Percentiles rank a stretch among this genome's conserved stretches.
These are phyloP conservation scores for Coregonus suidteri DNA, from an alignment of 2,797 vertebrate species.

Conservation along the genomic window DNA sequence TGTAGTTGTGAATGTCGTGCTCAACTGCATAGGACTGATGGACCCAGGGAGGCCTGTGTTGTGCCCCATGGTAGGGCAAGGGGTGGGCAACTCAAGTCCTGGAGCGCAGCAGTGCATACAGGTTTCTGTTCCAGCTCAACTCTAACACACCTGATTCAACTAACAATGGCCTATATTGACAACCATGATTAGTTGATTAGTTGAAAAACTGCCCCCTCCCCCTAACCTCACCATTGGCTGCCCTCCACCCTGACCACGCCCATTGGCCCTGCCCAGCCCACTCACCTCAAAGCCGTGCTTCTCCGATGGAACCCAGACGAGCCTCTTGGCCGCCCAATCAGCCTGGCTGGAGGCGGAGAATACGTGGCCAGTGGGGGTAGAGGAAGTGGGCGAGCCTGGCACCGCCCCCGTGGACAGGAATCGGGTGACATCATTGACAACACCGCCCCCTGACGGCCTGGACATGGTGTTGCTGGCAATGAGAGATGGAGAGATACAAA, in stretches of 20 bases:
- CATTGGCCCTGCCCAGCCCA: neutral
- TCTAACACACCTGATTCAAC: neutral
- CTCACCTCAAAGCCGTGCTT: slow-evolving; percentile 90
- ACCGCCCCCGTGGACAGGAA: slow-evolving; percentile 76
- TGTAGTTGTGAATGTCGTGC: neutral
- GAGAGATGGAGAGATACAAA: slow-evolving; percentile 13
- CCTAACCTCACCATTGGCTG: neutral
- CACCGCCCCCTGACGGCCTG: slow-evolving; percentile 68
- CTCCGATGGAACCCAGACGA: slow-evolving; percentile 93
- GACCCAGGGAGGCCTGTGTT: neutral
- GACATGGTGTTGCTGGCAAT: slow-evolving; percentile 77
- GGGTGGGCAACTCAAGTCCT: neutral
- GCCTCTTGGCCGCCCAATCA: slow-evolving; percentile 90
- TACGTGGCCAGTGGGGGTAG: slow-evolving; percentile 9
- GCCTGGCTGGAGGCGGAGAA: slow-evolving; percentile 83
- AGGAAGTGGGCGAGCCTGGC: slow-evolving; percentile 69
- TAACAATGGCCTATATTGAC: neutral
- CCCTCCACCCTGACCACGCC: too few species aligned
- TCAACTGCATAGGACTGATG: neutral
- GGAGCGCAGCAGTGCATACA: neutral
- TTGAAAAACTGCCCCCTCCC: neutral
- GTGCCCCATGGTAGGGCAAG: neutral
- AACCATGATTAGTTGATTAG: neutral
- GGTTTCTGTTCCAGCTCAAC: neutral
- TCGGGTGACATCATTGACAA: slow-evolving; percentile 77